Evolutionary conservation across 2,797 vertebrate species (phyloP).

Genomic region (Nannoperca australis): DNA sequence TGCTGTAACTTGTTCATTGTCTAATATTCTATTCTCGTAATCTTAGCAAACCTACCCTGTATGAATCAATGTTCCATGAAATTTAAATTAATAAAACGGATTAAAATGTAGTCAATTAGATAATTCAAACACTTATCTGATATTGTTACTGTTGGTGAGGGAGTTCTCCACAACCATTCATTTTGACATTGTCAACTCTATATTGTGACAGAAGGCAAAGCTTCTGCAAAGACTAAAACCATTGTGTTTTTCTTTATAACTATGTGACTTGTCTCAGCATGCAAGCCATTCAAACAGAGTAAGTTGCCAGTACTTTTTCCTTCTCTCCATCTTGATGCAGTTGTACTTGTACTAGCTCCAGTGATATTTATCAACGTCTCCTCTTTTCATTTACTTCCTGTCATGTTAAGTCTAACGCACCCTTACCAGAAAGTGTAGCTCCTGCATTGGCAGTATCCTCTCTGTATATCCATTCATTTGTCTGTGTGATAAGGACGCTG

Average conservation of each 20-base stretch:
- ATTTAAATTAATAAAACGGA: neutral
- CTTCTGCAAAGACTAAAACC: conserved; percentile 44
- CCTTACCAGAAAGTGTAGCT: conserved; percentile 45
- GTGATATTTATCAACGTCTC: conserved; percentile 48
- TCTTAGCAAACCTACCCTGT: neutral
- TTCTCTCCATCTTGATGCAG: conserved; percentile 57
- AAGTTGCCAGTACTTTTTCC: conserved; percentile 63
- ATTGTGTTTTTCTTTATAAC: conserved; percentile 67
- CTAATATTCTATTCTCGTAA: neutral
- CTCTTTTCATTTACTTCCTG: conserved; percentile 57
- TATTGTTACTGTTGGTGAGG: conserved; percentile 8
- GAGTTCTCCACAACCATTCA: neutral
- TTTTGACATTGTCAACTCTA: conserved; percentile 23
- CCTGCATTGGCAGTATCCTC: conserved; percentile 41
- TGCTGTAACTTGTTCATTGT: neutral
- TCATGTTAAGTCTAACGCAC: conserved; percentile 53
- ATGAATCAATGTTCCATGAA: neutral
- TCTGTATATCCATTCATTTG: conserved; percentile 54
- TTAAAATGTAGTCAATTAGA: neutral
- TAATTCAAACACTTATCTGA: neutral
- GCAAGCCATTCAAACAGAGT: conserved; percentile 78
- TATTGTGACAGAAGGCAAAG: conserved; percentile 34
- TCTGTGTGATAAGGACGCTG: conserved; percentile 63
- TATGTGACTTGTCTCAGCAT: conserved; percentile 78
- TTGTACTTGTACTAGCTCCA: conserved; percentile 44